These are phyloP conservation scores for Tupiocoris notatus DNA, from an alignment of 2,888 invertebrate species.

Conservation along the genomic window DNA sequence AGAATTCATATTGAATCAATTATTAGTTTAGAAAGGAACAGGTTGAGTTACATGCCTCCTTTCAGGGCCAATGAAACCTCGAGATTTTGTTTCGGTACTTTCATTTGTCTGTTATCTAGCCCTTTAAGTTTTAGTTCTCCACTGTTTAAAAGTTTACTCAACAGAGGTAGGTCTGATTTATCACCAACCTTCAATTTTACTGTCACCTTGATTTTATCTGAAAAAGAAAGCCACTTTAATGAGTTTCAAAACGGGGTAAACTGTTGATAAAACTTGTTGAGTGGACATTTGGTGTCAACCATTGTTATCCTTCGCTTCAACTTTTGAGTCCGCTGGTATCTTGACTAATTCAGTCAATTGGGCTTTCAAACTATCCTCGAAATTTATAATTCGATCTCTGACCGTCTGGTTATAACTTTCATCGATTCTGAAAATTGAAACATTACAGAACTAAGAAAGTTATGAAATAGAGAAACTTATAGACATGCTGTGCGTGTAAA, in stretches of 20 bases:
- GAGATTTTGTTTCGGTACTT: constrained; percentile 21
- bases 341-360: constrained; percentile 35
- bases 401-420: constrained; percentile 39
- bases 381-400: constrained; percentile 29
- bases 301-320: constrained; percentile 10
- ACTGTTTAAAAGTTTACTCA: constrained; percentile 25
- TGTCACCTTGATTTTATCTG: constrained; percentile 38
- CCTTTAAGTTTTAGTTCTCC: constrained; percentile 35
- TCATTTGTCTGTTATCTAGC: background rate
- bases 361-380: constrained; percentile 37
- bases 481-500: no score
- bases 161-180: constrained; percentile 13
- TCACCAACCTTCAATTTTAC: constrained; percentile 25
- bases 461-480: no score
- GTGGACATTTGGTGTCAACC: no score
- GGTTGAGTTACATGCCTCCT: background rate
- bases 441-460: no score
- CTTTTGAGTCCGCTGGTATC: constrained; percentile 22
- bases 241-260: no score
- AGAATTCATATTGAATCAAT: no score
- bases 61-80: background rate
- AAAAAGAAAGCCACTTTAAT: constrained; percentile 10
- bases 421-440: constrained; percentile 40
- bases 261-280: no score
- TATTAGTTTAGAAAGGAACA: no score